Conservation (phyloP, 2,113 vertebrate species). For the Acrocephalus arundinaceus region DNA sequence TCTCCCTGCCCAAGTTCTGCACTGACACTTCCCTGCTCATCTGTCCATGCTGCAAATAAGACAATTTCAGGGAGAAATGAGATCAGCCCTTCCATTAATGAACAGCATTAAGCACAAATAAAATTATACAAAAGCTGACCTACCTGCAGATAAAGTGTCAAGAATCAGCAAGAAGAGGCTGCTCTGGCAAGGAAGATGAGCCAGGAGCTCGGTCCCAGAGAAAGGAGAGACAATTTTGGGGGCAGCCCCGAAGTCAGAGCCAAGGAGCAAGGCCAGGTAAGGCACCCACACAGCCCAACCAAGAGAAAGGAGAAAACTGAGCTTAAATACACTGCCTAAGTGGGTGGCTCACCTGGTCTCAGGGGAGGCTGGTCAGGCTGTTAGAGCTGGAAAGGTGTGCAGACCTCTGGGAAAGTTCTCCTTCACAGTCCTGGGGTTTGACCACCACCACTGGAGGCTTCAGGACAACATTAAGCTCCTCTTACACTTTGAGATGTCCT, state of each 20-base stretch:
- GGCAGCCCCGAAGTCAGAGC: not conserved
- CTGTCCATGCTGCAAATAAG: not conserved
- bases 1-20: not conserved
- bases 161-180: not conserved
- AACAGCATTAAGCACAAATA: not conserved
- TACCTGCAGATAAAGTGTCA: not conserved
- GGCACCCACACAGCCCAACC: not conserved
- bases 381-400: not conserved
- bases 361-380: not conserved
- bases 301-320: fast-evolving
- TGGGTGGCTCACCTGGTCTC: not conserved
- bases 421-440: fast-evolving
- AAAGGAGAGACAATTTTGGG: not conserved
- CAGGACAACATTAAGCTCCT: not conserved
- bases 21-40: not conserved
- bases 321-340: not conserved
- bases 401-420: not conserved
- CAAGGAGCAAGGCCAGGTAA: fast-evolving
- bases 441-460: fast-evolving
- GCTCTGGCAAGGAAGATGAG: not conserved
- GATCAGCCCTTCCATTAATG: not conserved
- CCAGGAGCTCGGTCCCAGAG: not conserved
- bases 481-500: not conserved
- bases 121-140: not conserved
- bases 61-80: not conserved